phyloP scores from a whole-genome alignment of 2,888 invertebrate genomes.

The Temnothorax unifasciatus region DNA sequence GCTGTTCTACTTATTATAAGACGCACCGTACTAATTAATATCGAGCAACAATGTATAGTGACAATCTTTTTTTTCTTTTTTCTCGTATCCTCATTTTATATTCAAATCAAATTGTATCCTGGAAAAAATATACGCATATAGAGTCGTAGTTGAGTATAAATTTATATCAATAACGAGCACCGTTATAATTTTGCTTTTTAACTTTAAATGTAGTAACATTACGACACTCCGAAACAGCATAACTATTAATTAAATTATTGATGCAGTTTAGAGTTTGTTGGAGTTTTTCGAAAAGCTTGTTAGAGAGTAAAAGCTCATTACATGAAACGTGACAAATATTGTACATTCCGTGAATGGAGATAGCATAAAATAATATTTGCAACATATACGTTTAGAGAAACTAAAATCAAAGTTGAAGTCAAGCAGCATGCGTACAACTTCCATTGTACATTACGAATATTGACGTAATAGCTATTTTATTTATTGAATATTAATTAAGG shows the following conservation, averaged over 20 bases:
- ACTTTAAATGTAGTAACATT: not conserved
- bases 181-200: not conserved
- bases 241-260: constrained; percentile 16
- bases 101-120: not conserved
- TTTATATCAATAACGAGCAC: not conserved
- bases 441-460: not conserved
- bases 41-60: not conserved
- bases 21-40: not conserved
- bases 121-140: not conserved
- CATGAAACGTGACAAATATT: not conserved
- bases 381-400: not conserved
- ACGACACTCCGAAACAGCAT: not conserved
- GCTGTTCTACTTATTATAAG: not conserved
- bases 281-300: constrained; percentile 14
- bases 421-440: not conserved
- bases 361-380: not conserved
- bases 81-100: not conserved
- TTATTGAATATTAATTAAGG: not conserved
- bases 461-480: not conserved
- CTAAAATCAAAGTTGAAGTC: not conserved
- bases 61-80: not conserved
- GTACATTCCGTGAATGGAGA: not conserved
- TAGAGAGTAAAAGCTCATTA: not conserved
- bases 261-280: not conserved
- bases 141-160: not conserved